Conservation (phyloP, 2,888 invertebrate genomes). For the Calameuta idolon region DNA sequence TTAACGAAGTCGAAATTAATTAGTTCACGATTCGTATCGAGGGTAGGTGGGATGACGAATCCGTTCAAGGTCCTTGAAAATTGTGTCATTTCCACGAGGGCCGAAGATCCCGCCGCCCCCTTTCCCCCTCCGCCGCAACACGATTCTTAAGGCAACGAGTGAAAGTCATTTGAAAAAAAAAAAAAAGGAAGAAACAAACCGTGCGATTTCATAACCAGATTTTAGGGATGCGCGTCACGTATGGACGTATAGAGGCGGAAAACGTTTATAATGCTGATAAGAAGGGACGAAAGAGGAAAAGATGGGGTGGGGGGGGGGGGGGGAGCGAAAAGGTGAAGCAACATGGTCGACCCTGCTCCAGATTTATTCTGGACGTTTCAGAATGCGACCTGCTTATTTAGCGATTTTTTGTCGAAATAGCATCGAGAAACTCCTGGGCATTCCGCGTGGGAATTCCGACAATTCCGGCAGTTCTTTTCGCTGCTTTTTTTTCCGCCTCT, state of each 20-base stretch:
- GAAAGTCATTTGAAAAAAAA: no score
- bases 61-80: not conserved
- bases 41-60: not conserved
- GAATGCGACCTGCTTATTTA: not conserved
- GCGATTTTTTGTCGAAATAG: not conserved
- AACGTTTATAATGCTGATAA: not conserved
- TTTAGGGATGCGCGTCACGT: not conserved
- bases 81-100: not conserved
- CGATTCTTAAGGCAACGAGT: no score
- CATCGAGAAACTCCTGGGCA: not conserved
- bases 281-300: not conserved
- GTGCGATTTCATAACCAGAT: not conserved
- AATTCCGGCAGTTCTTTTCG: not conserved
- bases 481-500: not conserved
- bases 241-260: not conserved
- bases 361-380: not conserved
- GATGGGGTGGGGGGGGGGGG: no score
- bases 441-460: not conserved
- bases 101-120: not conserved
- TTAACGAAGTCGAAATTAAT: not conserved
- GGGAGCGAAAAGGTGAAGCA: not conserved
- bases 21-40: not conserved
- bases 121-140: no score
- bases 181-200: not conserved
- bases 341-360: not conserved